A percentile compares a stretch with the other conserved stretches of the same genome.
These are phyloP conservation scores for Rotaria sp. DNA, from an alignment of 2,888 invertebrate genomes.

Conservation along the genomic window DNA sequence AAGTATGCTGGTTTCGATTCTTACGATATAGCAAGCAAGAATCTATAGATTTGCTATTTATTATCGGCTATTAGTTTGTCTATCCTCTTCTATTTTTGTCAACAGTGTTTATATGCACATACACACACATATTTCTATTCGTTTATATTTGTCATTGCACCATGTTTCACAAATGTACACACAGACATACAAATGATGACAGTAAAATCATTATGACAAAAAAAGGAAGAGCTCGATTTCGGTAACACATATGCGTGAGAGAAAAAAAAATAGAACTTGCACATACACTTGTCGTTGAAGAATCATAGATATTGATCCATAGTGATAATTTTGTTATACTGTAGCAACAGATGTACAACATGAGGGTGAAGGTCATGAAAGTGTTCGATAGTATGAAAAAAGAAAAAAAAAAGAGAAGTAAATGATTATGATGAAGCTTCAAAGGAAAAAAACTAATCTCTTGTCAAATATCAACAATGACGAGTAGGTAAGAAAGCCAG, in stretches of 20 bases:
- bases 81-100: not conserved
- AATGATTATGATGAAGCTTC: not conserved
- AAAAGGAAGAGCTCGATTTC: not conserved
- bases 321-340: not conserved
- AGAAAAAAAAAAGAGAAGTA: not conserved
- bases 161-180: not conserved
- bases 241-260: not conserved
- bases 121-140: not conserved
- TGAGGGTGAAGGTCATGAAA: not conserved
- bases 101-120: not conserved
- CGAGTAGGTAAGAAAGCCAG: not conserved
- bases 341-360: not conserved
- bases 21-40: not conserved
- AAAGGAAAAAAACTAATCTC: not conserved
- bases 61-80: not conserved
- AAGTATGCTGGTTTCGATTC: not conserved
- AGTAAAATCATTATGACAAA: not conserved
- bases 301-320: not conserved
- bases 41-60: slow-evolving; percentile 13
- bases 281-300: not conserved
- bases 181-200: not conserved
- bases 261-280: not conserved
- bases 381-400: not conserved
- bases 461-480: slow-evolving; percentile 1
- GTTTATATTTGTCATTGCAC: not conserved